phyloP scores from a whole-genome alignment of 2,113 vertebrate genomes.

The Malurus melanocephalus region DNA sequence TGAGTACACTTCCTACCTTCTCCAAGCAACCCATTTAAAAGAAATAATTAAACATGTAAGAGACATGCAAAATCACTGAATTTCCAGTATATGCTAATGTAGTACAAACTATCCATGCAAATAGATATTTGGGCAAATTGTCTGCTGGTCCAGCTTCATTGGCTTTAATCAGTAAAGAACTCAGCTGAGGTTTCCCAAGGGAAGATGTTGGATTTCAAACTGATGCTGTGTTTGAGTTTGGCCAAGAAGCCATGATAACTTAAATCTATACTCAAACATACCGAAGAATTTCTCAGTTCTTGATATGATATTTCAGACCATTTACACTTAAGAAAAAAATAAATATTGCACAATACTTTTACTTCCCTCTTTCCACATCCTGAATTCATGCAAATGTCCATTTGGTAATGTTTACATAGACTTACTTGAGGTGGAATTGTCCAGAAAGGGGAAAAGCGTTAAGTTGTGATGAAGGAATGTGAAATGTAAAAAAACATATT shows the following conservation, averaged over 20 bases:
- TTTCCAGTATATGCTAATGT: not conserved
- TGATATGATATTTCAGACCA: not conserved
- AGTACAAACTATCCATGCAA: slow-evolving; percentile 21
- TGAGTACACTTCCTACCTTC: not conserved
- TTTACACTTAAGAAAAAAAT: not conserved
- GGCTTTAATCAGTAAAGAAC: slow-evolving; percentile 29
- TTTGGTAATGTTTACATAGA: not conserved
- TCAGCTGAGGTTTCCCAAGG: slow-evolving; percentile 1
- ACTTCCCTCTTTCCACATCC: not conserved
- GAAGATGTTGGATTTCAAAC: not conserved
- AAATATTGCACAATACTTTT: not conserved
- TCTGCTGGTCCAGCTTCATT: slow-evolving; percentile 15
- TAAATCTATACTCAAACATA: not conserved
- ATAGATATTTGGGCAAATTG: slow-evolving; percentile 20
- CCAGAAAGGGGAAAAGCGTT: not conserved
- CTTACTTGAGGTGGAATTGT: not conserved
- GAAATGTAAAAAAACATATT: not conserved
- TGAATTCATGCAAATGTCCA: not conserved
- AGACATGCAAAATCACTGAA: not conserved
- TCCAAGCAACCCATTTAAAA: not conserved
- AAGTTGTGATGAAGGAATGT: not conserved
- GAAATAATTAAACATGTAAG: not conserved
- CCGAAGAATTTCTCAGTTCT: not conserved
- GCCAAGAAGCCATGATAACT: not conserved
- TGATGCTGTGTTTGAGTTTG: not conserved